A percentile compares a stretch with the other conserved stretches of the same genome.
Evolutionary conservation across 1,140 invertebrate genomes (phyloP).

Genomic region (Coenobita brevimanus): DNA sequence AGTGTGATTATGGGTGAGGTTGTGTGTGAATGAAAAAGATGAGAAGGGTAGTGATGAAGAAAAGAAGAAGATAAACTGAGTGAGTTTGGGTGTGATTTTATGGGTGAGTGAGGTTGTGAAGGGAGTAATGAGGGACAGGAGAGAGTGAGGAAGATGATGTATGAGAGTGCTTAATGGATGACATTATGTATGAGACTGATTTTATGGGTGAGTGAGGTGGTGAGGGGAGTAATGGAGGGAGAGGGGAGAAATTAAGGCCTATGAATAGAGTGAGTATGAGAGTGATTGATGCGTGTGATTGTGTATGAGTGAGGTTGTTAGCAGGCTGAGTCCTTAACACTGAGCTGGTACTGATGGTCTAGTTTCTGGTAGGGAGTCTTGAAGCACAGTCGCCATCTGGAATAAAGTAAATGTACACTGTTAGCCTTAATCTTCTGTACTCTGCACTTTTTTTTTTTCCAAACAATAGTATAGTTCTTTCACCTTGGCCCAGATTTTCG

Average conservation of each 20-base stretch:
- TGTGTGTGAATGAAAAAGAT: too few species aligned
- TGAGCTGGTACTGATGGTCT: background rate
- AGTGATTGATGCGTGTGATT: too few species aligned
- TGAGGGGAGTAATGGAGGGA: background rate
- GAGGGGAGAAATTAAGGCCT: background rate
- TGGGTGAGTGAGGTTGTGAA: background rate
- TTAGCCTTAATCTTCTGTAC: too few species aligned
- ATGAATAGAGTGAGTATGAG: background rate
- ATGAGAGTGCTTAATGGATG: background rate
- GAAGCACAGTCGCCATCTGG: background rate
- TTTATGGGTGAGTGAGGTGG: background rate
- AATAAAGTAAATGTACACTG: too few species aligned
- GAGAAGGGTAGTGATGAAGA: background rate
- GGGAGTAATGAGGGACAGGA: background rate
- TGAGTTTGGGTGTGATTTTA: background rate
- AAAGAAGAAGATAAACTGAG: background rate
- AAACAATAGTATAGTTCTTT: too few species aligned
- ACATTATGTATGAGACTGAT: background rate
- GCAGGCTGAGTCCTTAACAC: background rate
- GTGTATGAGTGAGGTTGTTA: too few species aligned
- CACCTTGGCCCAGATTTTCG: too few species aligned
- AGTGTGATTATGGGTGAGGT: background rate
- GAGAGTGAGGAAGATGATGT: background rate
- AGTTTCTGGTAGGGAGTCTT: background rate
- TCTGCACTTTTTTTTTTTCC: too few species aligned